A percentile compares a stretch with the other conserved stretches of the same genome.
Evolutionary conservation across 1,140 invertebrate genomes (phyloP).

Genomic region (Pseudomyrmex flavicornis): DNA sequence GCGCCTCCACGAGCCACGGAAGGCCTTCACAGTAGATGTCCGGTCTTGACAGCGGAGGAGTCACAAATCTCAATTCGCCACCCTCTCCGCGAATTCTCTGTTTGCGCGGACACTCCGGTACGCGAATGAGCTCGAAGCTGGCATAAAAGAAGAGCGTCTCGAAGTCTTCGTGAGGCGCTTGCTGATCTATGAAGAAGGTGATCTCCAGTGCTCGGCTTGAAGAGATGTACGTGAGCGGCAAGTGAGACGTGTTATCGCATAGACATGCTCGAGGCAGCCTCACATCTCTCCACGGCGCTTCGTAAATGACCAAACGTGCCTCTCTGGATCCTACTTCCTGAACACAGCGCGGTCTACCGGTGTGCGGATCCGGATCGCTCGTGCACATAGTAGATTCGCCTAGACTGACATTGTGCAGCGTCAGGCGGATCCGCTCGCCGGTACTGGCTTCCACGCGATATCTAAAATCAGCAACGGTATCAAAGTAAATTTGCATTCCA

Average conservation of each 20-base stretch:
- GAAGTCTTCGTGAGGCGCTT: conserved; percentile 90
- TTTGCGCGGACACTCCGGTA: conserved; percentile 88
- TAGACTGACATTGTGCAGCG: conserved; percentile 90
- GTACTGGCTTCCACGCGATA: conserved; percentile 90
- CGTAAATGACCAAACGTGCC: conserved; percentile 87
- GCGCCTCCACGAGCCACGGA: conserved; percentile 91
- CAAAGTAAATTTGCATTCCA: not conserved
- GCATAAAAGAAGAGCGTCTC: conserved; percentile 89
- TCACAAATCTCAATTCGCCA: conserved; percentile 87
- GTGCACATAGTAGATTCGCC: conserved; percentile 88
- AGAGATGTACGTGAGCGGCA: conserved; percentile 88
- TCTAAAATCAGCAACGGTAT: conserved; percentile 83
- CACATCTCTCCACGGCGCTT: conserved; percentile 88
- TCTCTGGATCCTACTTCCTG: conserved; percentile 86
- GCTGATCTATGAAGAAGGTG: conserved; percentile 87
- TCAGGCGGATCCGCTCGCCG: conserved; percentile 88
- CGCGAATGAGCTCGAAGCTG: conserved; percentile 88
- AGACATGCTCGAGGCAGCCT: conserved; percentile 88
- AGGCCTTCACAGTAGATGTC: conserved; percentile 90
- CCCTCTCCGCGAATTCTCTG: conserved; percentile 88
- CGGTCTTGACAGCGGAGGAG: conserved; percentile 87
- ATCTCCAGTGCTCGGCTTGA: conserved; percentile 88
- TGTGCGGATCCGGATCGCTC: conserved; percentile 90
- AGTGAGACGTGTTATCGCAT: conserved; percentile 89
- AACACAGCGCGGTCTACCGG: conserved; percentile 87